phyloP scores from a whole-genome alignment of 2,888 invertebrate species.

The Dynastes tityus region DNA sequence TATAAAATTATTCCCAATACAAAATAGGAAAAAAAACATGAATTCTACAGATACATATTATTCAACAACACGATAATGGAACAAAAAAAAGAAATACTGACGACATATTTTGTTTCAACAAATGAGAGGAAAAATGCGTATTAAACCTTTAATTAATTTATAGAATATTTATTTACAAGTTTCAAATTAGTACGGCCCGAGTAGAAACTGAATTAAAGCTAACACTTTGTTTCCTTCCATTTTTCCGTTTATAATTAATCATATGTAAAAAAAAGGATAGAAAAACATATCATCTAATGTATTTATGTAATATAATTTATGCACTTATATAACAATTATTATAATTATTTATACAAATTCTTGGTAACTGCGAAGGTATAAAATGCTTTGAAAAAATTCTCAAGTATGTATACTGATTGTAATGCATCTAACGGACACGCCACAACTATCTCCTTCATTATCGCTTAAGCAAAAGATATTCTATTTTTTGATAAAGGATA shows the following conservation, averaged over 20 bases:
- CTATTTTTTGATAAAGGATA: background rate
- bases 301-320: too few species aligned
- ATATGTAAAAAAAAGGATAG: background rate
- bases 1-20: constrained; percentile 27
- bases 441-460: constrained; percentile 5
- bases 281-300: background rate
- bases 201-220: constrained; percentile 18
- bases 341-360: constrained; percentile 6
- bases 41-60: constrained; percentile 6
- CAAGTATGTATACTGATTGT: background rate
- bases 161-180: background rate
- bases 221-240: background rate
- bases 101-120: background rate
- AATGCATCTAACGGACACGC: constrained; percentile 1
- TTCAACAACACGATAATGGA: too few species aligned
- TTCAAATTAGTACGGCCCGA: too few species aligned
- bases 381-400: constrained; percentile 18
- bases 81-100: constrained; percentile 25
- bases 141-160: background rate
- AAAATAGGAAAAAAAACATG: constrained; percentile 17
- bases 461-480: background rate
- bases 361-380: constrained; percentile 44
- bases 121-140: background rate
- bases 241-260: too few species aligned
- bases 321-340: constrained; percentile 12